Base-by-base conservation (phyloP, 2,113 vertebrate genomes). In the Toxotes chatareus region DNA sequence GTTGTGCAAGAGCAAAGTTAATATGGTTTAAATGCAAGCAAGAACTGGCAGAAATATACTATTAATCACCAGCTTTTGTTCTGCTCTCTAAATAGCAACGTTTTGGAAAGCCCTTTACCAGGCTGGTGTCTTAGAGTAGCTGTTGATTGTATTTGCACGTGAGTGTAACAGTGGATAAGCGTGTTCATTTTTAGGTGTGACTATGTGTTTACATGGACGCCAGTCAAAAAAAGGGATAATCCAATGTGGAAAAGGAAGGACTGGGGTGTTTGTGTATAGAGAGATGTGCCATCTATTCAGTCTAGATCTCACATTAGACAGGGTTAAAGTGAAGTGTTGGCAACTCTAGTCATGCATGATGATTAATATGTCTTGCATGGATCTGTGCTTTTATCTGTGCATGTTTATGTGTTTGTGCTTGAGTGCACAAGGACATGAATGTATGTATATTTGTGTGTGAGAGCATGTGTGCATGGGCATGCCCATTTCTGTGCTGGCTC, bases 401-500 rank as follows among this genome's bases (percentile, higher is more conserved):
- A 19, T 71, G 86, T 93, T 92, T 95, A 91, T 89, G 75, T 69
- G 46, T 67, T 32, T 7, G 23, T 27, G 71, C 56, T 40, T 68
- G 40, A 32, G 42, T 32, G 79, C 62, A 68, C 23, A 70, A 59
- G 56, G 49, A 47, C 31, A 71, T 55, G 59, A 21, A 36, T 19
- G n/a, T 73, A 23, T 68, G 6, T 47, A 13, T 46, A 13, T 46
- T 3, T 46, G 23, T 4, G 17, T 44, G 42, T 23, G 72, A 61
- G 70, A 21, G 36, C 3, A 7, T 47, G 23, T 6, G 63, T 64
- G 89, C 87, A 86, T 92, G 51, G 59, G 40, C 56, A 10, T 79
- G 92, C 90, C 92, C 93, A 84, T 89, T 91, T 93, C 91, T 90
- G 79, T 71, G 93, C 93, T 66, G 91, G 93, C 97, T 97, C 97